phyloP scores from a whole-genome alignment of 37 sponge, comb jelly and placozoan genomes.

The Beroe forskalii region DNA sequence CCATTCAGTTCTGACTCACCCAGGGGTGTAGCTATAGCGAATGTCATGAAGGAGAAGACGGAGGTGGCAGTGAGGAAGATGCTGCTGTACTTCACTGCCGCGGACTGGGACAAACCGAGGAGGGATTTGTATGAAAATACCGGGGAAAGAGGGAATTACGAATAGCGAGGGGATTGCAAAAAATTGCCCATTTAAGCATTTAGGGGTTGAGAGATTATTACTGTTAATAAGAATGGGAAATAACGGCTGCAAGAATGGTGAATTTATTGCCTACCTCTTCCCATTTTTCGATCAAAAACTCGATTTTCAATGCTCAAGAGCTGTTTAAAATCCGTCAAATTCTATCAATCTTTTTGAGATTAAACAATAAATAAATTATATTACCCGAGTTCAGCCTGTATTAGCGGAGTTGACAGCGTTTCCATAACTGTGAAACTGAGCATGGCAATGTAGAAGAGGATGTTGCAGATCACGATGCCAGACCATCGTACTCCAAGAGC shows the following conservation, averaged over 20 bases:
- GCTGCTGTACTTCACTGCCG: conserved; percentile 43
- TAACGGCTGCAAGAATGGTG: too few species aligned
- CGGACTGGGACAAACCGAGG: conserved; percentile 48
- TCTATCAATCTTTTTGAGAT: too few species aligned
- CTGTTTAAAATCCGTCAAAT: too few species aligned
- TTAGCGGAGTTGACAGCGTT: conserved; percentile 28
- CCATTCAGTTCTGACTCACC: too few species aligned
- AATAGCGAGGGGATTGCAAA: too few species aligned
- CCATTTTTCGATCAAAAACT: too few species aligned
- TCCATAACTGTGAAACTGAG: conserved; percentile 52
- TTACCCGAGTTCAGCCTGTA: conserved; percentile 58
- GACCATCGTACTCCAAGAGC: conserved; percentile 32
- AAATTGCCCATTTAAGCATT: neutral
- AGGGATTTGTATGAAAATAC: neutral
- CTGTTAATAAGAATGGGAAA: neutral
- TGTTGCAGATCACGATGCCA: conserved; percentile 32
- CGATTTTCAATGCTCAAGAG: too few species aligned
- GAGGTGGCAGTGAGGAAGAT: conserved; percentile 43
- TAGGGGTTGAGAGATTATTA: neutral
- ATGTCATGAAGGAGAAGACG: conserved; percentile 54
- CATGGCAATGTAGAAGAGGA: conserved; percentile 63
- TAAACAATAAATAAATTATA: too few species aligned
- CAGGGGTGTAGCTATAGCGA: conserved; percentile 14
- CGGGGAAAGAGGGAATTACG: neutral
- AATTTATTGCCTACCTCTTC: too few species aligned